Evolutionary conservation across 2,888 invertebrate genomes (phyloP).

Genomic region (Oegoconia quadripuncta): DNA sequence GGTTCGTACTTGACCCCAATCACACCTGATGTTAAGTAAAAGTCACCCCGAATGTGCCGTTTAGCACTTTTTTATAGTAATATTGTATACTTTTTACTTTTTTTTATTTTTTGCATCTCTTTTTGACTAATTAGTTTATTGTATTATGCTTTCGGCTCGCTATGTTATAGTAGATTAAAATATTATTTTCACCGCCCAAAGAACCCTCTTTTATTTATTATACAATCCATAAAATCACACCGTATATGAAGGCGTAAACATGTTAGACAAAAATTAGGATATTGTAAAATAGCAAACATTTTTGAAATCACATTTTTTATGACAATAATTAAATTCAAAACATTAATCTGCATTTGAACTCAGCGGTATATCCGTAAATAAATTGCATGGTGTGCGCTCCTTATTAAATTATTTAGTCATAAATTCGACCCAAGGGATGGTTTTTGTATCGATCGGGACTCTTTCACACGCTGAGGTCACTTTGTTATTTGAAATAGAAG

Average conservation of each 20-base stretch:
- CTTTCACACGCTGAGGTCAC: neutral
- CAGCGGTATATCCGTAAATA: constrained; percentile 21
- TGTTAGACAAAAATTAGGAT: neutral
- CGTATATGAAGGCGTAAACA: neutral
- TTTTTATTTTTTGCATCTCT: too few species aligned
- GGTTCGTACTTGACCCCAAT: too few species aligned
- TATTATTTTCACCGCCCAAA: too few species aligned
- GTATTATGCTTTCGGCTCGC: too few species aligned
- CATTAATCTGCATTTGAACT: constrained; percentile 33
- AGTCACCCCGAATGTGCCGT: too few species aligned
- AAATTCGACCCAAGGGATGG: constrained; percentile 5
- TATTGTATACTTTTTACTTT: too few species aligned
- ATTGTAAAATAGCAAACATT: neutral
- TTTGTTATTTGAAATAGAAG: neutral
- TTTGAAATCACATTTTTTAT: constrained; percentile 25
- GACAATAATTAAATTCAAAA: constrained; percentile 36
- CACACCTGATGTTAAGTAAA: too few species aligned
- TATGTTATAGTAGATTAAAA: too few species aligned
- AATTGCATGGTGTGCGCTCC: constrained; percentile 20
- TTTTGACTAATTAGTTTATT: too few species aligned
- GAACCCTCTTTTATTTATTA: too few species aligned
- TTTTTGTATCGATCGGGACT: neutral
- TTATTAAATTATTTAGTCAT: constrained; percentile 19
- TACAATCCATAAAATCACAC: too few species aligned
- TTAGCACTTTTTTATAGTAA: too few species aligned